phyloP scores from a whole-genome alignment of 1,140 invertebrate species.

The Zaprionus kolodkinae region DNA sequence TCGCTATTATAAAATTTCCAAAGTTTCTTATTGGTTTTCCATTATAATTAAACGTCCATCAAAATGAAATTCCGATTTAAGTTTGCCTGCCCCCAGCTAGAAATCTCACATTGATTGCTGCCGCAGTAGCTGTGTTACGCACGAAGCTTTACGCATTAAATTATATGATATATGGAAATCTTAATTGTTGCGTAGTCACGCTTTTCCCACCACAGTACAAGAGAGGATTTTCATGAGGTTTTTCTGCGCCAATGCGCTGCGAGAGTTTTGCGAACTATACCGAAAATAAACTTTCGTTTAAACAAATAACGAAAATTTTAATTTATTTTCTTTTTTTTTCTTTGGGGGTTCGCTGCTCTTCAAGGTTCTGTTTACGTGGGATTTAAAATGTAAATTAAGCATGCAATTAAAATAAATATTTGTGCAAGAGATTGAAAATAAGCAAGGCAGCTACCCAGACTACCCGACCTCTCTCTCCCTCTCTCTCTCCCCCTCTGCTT shows the following conservation, averaged over 20 bases:
- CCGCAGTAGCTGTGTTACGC: constrained; percentile 16
- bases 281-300: constrained; percentile 30
- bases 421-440: constrained; percentile 36
- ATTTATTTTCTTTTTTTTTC: constrained; percentile 11
- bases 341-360: not conserved
- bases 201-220: constrained; percentile 29
- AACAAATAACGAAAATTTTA: constrained; percentile 8
- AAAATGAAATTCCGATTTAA: constrained; percentile 2
- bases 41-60: not conserved
- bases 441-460: not conserved
- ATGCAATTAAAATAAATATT: constrained; percentile 41
- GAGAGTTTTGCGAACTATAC: constrained; percentile 7
- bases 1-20: not conserved
- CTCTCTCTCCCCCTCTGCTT: not conserved
- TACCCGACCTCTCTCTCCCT: too few relatives aligned
- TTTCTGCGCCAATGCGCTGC: constrained; percentile 19
- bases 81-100: not conserved
- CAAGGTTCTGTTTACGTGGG: constrained; percentile 19
- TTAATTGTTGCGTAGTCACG: constrained; percentile 43
- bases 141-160: constrained; percentile 25
- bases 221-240: not conserved
- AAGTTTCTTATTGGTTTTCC: not conserved
- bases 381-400: constrained; percentile 23
- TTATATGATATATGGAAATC: constrained; percentile 39
- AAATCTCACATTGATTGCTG: constrained; percentile 25